Conservation (phyloP, 35 echinoderm and acorn worm species). For the Antedon bifida region DNA sequence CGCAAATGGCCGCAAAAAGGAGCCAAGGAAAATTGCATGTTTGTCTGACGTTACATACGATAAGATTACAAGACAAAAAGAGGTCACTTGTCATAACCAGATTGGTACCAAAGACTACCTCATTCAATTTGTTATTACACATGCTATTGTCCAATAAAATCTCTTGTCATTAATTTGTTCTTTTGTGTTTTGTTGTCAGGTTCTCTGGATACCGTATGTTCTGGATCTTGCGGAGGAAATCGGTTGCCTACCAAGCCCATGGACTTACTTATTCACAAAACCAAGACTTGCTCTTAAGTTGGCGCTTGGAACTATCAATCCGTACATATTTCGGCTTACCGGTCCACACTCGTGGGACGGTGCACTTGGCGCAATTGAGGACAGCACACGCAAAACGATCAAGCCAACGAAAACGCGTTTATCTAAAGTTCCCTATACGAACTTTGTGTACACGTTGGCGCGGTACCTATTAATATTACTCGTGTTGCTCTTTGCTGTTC, state of each 20-base stretch:
- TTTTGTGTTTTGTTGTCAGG: slow-evolving; percentile 13
- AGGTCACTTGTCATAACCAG: no score
- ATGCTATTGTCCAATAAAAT: no score
- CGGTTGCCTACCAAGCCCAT: slow-evolving; percentile 21
- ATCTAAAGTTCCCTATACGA: background rate
- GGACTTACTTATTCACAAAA: slow-evolving; percentile 25
- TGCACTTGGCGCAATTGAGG: slow-evolving; percentile 36
- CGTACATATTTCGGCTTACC: slow-evolving; percentile 40
- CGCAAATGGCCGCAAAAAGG: no score
- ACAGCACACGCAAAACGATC: background rate
- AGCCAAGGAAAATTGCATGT: no score
- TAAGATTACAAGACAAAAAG: no score
- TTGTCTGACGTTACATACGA: no score
- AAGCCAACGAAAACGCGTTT: background rate
- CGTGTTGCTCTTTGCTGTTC: background rate
- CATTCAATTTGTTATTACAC: no score
- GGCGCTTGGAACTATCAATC: slow-evolving; percentile 54
- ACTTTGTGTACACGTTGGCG: background rate
- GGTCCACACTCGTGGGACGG: slow-evolving; percentile 73
- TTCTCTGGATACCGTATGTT: slow-evolving; percentile 34
- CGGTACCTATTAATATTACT: background rate
- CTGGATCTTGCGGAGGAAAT: slow-evolving; percentile 29
- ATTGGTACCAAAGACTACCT: no score
- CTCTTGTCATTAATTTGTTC: no score
- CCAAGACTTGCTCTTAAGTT: slow-evolving; percentile 34